A percentile compares a stretch with the other conserved stretches of the same genome.
Conservation (phyloP, 2,797 vertebrate species). For the Smutsia gigantea region DNA sequence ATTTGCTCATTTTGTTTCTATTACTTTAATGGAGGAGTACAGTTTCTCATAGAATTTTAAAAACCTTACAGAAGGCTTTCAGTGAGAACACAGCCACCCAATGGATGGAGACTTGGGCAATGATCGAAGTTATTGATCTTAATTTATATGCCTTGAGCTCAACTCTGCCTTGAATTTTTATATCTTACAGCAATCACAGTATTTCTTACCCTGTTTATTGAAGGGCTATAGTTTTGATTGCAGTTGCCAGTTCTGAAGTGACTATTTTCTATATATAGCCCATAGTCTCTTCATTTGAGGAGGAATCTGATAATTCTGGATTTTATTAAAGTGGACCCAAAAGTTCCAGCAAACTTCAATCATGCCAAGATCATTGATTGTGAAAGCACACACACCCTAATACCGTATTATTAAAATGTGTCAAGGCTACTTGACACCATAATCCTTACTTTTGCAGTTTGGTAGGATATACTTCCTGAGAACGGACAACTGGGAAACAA, state of each 20-base stretch:
- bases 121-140: conserved; percentile 43
- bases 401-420: neutral
- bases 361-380: neutral
- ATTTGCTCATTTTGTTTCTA: neutral
- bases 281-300: neutral
- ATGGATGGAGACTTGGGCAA: neutral
- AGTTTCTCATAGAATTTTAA: neutral
- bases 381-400: neutral
- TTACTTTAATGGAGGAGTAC: neutral
- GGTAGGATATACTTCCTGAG: neutral
- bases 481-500: neutral
- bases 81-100: neutral
- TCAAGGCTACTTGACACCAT: neutral
- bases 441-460: neutral
- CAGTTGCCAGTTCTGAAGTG: neutral
- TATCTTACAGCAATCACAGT: neutral
- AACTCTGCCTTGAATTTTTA: conserved; percentile 19
- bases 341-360: neutral
- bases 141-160: conserved; percentile 32
- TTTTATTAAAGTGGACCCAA: conserved; percentile 43
- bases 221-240: conserved; percentile 40
- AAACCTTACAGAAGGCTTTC: neutral
- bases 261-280: neutral
- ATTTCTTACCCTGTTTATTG: conserved; percentile 20
- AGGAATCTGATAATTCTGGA: conserved; percentile 43